A percentile compares a stretch with the other conserved stretches of the same genome.
phyloP scores from a whole-genome alignment of 2,797 vertebrate genomes.

The Sebastes iracundus region DNA sequence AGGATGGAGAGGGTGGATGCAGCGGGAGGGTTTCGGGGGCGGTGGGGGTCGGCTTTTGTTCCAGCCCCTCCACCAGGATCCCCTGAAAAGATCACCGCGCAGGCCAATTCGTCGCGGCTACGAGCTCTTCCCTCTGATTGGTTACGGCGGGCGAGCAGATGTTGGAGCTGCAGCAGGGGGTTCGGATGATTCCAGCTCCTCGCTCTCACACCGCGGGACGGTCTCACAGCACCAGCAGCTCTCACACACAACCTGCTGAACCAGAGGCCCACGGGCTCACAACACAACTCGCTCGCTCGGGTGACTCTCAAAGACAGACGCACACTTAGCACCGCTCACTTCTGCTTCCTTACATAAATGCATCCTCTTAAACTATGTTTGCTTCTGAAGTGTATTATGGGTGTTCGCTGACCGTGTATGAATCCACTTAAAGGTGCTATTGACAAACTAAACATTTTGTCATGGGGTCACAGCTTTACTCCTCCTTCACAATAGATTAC shows the following conservation, averaged over 20 bases:
- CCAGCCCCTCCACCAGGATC: conserved; percentile 78
- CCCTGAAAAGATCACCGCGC: conserved; percentile 85
- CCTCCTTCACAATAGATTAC: conserved; percentile 45
- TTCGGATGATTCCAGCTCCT: conserved; percentile 71
- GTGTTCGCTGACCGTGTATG: conserved; percentile 54
- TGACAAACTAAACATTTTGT: conserved; percentile 50
- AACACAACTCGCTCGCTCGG: conserved; percentile 51
- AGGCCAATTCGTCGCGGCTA: conserved; percentile 82
- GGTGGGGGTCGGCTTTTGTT: conserved; percentile 80
- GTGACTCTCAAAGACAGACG: conserved; percentile 65
- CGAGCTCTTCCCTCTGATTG: conserved; percentile 78
- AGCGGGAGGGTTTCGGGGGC: conserved; percentile 50
- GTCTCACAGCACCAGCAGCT: conserved; percentile 62
- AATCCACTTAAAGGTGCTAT: conserved; percentile 39
- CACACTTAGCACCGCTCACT: conserved; percentile 40
- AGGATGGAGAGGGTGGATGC: conserved; percentile 71
- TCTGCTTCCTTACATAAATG: conserved; percentile 21
- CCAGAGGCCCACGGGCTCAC: conserved; percentile 41
- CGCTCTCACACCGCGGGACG: conserved; percentile 67
- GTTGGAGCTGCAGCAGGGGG: conserved; percentile 84
- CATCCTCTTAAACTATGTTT: conserved; percentile 23
- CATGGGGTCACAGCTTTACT: conserved; percentile 49
- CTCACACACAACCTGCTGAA: conserved; percentile 58
- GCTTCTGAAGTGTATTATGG: conserved; percentile 40
- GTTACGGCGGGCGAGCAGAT: conserved; percentile 79